A percentile compares a stretch with the other conserved stretches of the same genome.
phyloP scores from a whole-genome alignment of 1,140 invertebrate genomes.

The Eurosta solidaginis region DNA sequence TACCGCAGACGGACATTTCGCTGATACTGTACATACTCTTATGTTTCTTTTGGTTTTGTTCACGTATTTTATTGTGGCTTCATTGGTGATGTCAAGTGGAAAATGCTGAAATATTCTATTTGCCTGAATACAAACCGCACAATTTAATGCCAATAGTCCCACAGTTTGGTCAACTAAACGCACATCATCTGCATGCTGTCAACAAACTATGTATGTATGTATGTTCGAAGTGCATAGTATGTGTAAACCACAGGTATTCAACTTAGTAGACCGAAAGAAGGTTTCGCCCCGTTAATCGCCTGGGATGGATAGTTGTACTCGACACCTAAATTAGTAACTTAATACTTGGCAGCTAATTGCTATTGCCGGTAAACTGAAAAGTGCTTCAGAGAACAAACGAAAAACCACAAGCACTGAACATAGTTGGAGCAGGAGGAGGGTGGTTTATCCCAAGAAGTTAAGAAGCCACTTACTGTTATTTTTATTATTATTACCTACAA shows the following conservation, averaged over 20 bases:
- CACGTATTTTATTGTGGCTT: background rate
- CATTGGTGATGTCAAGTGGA: background rate
- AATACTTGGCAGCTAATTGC: constrained; percentile 20
- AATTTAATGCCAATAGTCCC: background rate
- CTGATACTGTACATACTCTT: no score
- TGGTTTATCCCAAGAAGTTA: background rate
- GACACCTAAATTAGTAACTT: constrained; percentile 10
- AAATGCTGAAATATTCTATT: background rate
- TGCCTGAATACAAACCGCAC: background rate
- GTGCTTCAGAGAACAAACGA: background rate
- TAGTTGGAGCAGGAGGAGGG: background rate
- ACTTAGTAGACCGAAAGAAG: background rate
- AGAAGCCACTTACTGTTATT: constrained; percentile 21
- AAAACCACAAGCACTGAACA: background rate
- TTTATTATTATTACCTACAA: constrained; percentile 18
- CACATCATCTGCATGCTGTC: background rate
- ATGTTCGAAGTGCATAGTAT: no score
- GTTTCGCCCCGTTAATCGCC: background rate
- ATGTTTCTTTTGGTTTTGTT: background rate
- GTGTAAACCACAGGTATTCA: constrained; percentile 2
- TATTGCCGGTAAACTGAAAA: constrained; percentile 3
- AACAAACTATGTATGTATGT: no score
- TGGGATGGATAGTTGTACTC: background rate
- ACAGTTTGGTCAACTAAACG: background rate
- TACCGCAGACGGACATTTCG: no score